Evolutionary conservation across 2,113 vertebrate species (phyloP).

Genomic region (Nothobranchius kuhntae): DNA sequence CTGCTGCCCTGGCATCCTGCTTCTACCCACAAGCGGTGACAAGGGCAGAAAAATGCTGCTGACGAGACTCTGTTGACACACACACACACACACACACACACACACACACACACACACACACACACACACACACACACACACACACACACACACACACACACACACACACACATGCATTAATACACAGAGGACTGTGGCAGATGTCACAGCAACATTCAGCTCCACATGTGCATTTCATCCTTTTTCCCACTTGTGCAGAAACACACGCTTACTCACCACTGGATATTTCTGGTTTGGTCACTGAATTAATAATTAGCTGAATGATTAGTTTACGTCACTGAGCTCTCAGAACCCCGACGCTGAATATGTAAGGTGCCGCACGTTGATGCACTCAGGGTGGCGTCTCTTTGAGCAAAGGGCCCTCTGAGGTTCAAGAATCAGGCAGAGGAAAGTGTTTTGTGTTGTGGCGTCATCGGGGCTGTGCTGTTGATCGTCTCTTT

Average conservation of each 20-base stretch:
- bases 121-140: conserved; percentile 25
- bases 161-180: conserved; percentile 21
- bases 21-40: conserved; percentile 43
- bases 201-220: conserved; percentile 54
- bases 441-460: too few species aligned
- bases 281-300: conserved; percentile 33
- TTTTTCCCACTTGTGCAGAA: conserved; percentile 15
- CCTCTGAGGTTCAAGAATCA: too few species aligned
- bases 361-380: conserved; percentile 24
- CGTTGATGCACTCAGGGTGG: neutral
- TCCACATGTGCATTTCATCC: conserved; percentile 3
- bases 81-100: conserved; percentile 11
- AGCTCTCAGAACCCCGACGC: conserved; percentile 21
- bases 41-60: conserved; percentile 54
- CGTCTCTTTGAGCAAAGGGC: too few species aligned
- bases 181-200: conserved; percentile 50
- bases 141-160: conserved; percentile 4
- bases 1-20: conserved; percentile 47
- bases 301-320: conserved; percentile 49
- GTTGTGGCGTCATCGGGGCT: too few species aligned
- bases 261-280: conserved; percentile 44
- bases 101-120: conserved; percentile 28
- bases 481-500: too few species aligned
- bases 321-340: conserved; percentile 56
- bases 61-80: conserved; percentile 38